phyloP scores from a whole-genome alignment of 2,113 vertebrate genomes.

The Pimephales promelas region DNA sequence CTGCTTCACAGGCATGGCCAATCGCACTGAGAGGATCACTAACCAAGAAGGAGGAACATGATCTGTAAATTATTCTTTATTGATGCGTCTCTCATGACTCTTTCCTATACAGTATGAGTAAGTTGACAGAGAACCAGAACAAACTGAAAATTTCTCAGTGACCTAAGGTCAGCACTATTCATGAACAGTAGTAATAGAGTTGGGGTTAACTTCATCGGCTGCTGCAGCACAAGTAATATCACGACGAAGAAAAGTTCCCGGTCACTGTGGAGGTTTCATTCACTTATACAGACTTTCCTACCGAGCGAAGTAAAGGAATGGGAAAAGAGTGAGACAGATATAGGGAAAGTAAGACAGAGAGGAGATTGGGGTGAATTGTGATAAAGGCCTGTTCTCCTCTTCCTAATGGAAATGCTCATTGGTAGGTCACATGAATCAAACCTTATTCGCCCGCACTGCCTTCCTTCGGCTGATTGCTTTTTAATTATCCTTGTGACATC shows the following conservation, averaged over 20 bases:
- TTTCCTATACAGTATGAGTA: background rate
- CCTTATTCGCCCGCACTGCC: background rate
- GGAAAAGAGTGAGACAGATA: background rate
- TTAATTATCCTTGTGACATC: constrained; percentile 47
- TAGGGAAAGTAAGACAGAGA: constrained; percentile 1
- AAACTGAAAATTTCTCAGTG: constrained; percentile 8
- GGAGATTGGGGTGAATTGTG: constrained; percentile 14
- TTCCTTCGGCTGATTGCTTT: constrained; percentile 42
- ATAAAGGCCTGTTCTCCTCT: constrained; percentile 12
- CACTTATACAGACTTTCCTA: background rate
- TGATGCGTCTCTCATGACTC: background rate
- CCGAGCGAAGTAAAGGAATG: background rate
- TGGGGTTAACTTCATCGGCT: background rate
- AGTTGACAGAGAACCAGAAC: background rate
- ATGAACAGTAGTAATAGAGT: constrained; percentile 11
- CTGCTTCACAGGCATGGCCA: constrained; percentile 3
- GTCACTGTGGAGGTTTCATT: constrained; percentile 16
- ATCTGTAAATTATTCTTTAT: constrained; percentile 6
- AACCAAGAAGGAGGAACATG: constrained; percentile 6
- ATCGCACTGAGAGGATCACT: constrained; percentile 10
- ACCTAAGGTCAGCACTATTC: constrained; percentile 16
- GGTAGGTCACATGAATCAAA: constrained; percentile 42
- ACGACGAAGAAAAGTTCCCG: background rate
- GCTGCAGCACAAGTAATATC: background rate
- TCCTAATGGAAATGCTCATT: constrained; percentile 42